Percentiles rank a stretch among this genome's conserved stretches.
Evolutionary conservation across 2,888 invertebrate genomes (phyloP).

Genomic region (Chymomyza caudatula): DNA sequence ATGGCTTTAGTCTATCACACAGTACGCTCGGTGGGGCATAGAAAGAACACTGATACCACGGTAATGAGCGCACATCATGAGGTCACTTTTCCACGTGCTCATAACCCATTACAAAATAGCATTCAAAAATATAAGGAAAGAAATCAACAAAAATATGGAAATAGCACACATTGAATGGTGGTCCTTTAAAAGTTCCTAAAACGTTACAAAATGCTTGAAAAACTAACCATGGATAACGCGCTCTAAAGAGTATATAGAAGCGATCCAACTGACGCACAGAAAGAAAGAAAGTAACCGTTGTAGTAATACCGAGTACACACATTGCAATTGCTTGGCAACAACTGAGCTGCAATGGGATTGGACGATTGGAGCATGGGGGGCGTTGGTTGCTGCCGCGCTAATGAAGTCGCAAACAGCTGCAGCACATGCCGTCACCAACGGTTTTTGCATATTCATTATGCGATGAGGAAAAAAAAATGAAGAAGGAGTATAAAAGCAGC

Average conservation of each 20-base stretch:
- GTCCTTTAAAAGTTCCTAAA: no score
- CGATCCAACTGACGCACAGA: constrained; percentile 7
- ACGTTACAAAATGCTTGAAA: neutral
- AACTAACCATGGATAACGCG: neutral
- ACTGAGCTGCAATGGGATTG: constrained; percentile 30
- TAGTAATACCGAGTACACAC: constrained; percentile 13
- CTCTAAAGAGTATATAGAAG: neutral
- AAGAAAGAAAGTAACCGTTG: constrained; percentile 16
- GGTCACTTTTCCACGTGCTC: no score
- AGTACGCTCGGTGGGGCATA: no score
- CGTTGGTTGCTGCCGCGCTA: constrained; percentile 41
- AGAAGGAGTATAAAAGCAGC: constrained; percentile 11
- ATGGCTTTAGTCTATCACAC: no score
- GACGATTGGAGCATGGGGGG: constrained; percentile 10
- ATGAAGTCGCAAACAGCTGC: constrained; percentile 67
- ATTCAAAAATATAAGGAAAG: no score
- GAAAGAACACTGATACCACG: no score
- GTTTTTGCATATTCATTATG: constrained; percentile 52
- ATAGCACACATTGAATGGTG: no score
- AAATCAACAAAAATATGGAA: no score
- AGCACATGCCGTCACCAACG: constrained; percentile 21
- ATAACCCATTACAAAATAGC: no score
- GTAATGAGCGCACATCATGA: no score
- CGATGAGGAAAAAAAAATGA: constrained; percentile 3
- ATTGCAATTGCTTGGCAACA: constrained; percentile 67